Evolutionary conservation across 1,140 invertebrate genomes (phyloP).

Genomic region (Piezodorus guildinii): DNA sequence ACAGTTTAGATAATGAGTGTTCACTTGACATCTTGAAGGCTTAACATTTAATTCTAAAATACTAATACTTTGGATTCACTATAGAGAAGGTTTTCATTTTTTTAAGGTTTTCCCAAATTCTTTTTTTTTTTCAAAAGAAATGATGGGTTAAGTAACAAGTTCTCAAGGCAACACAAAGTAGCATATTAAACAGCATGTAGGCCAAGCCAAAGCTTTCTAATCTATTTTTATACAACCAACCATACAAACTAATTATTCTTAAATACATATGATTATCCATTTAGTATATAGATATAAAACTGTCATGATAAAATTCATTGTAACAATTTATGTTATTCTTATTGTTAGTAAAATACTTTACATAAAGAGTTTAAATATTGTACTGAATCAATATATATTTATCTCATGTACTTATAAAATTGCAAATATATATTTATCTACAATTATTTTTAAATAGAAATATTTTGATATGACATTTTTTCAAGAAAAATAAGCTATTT

Average conservation of each 20-base stretch:
- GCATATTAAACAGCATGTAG: constrained; percentile 14
- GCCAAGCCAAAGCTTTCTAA: constrained; percentile 23
- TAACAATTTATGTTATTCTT: neutral
- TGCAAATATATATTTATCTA: constrained; percentile 14
- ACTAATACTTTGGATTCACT: too few species aligned
- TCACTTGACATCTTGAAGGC: too few species aligned
- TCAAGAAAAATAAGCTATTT: constrained; percentile 11
- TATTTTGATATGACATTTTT: constrained; percentile 4
- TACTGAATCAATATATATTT: neutral
- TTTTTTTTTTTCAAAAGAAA: too few species aligned
- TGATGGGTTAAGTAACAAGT: too few species aligned
- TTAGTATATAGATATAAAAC: neutral
- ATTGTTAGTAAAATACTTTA: constrained; percentile 8
- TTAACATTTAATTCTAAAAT: too few species aligned
- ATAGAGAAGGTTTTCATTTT: too few species aligned
- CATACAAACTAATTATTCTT: constrained; percentile 22
- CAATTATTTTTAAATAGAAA: neutral
- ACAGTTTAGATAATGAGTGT: too few species aligned
- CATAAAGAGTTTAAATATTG: constrained; percentile 1
- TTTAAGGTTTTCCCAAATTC: too few species aligned
- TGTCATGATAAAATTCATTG: neutral
- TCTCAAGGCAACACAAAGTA: neutral
- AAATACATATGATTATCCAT: neutral
- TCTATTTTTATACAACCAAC: constrained; percentile 17
- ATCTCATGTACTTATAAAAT: constrained; percentile 5